phyloP scores from a whole-genome alignment of 2,113 vertebrate species.

The Campylomormyrus tamandua region DNA sequence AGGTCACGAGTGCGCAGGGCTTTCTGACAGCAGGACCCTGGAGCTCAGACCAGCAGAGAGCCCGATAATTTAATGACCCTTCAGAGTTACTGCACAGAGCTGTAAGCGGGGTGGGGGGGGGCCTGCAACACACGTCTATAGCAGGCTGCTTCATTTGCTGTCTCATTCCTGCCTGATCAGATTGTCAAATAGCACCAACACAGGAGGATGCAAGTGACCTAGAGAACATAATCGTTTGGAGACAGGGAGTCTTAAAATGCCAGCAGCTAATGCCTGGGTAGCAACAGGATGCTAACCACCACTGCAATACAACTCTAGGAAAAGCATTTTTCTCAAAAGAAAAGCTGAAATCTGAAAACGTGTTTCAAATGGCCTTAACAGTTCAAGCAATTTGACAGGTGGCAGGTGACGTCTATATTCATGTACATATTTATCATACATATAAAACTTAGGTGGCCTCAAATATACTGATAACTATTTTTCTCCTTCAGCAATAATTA shows the following conservation, averaged over 20 bases:
- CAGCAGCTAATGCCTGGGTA: background rate
- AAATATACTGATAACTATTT: background rate
- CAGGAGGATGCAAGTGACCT: background rate
- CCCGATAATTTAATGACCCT: background rate
- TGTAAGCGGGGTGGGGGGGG: background rate
- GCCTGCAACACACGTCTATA: background rate
- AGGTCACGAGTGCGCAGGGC: background rate
- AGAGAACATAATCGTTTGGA: background rate
- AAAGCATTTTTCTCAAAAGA: background rate
- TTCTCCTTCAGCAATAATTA: background rate
- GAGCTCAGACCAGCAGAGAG: background rate
- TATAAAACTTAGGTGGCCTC: background rate
- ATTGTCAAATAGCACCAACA: background rate
- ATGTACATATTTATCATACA: background rate
- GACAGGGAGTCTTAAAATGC: background rate
- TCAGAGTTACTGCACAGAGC: background rate
- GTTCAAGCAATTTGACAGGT: background rate
- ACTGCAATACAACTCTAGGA: background rate
- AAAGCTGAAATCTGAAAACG: background rate
- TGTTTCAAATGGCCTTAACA: background rate
- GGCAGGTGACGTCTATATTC: background rate
- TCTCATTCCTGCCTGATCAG: background rate
- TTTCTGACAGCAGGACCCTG: background rate
- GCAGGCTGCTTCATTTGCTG: background rate
- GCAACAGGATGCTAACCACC: background rate